A percentile compares a stretch with the other conserved stretches of the same genome.
Conservation (phyloP, 2,113 vertebrate genomes). For the Eptesicus fuscus region DNA sequence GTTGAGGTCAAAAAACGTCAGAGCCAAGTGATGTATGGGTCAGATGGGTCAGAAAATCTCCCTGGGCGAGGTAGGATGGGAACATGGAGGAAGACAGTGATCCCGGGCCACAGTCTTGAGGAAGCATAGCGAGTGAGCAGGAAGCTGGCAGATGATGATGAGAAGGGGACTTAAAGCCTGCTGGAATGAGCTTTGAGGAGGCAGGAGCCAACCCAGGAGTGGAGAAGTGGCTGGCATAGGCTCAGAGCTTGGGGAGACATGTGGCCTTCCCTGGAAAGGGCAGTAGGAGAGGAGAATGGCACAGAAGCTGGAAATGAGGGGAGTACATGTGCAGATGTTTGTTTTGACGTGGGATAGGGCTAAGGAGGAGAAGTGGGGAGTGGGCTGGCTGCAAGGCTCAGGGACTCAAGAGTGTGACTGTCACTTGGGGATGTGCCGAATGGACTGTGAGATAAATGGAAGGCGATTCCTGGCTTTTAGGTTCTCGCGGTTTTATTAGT, state of each 20-base stretch:
- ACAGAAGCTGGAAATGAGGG: not conserved
- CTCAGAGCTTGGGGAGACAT: accelerated
- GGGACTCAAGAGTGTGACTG: not conserved
- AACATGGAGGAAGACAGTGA: not conserved
- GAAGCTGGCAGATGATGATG: not conserved
- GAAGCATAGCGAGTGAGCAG: not conserved
- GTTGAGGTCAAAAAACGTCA: not conserved
- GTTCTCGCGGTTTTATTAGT: not conserved
- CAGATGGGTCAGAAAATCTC: not conserved
- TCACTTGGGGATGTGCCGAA: not conserved
- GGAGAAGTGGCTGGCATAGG: not conserved
- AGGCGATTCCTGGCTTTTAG: not conserved
- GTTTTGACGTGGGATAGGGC: not conserved
- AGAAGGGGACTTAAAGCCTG: not conserved
- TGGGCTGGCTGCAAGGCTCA: not conserved
- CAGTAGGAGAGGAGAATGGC: accelerated
- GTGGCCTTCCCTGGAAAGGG: not conserved
- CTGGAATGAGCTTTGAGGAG: not conserved
- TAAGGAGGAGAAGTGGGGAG: not conserved
- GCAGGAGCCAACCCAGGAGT: not conserved
- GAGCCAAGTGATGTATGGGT: not conserved
- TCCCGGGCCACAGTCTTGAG: not conserved
- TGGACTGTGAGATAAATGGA: too few relatives aligned
- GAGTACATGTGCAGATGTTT: not conserved
- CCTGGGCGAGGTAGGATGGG: not conserved